Evolutionary conservation across 1,140 invertebrate genomes (phyloP), one percentile per base, ranked within the genome.

Genomic region (Pararge aegeria): DNA sequence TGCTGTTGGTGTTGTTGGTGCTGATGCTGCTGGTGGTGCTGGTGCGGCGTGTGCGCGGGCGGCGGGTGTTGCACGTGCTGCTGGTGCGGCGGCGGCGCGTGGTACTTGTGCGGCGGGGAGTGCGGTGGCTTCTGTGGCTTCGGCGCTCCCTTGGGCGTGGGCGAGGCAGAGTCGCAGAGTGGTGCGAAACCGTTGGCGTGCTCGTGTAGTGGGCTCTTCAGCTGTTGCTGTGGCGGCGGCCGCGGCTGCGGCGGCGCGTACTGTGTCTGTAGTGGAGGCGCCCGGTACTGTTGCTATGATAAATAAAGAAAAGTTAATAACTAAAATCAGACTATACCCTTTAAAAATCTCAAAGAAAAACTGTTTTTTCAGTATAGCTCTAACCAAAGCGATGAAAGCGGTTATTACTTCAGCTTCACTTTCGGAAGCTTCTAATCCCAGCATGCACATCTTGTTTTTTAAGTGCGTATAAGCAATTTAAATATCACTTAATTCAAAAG

Each of bases 71-170:
- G 73, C 49, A 66, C 74, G 30, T 81, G 75, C 60, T 74, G 77
- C 59, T 70, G 73, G 60, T 85, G 80, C 50, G 73, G 77, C 27
- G 72, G 80, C 57, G 78, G 78, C 61, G 80, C 71, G 70, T 89
- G 87, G 67, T 90, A 89, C 67, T 90, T 88, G 73, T 90, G 89
- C 55, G 87, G 89, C 61, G 89, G 87, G 54, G 84, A 87, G 65
- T 89, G 87, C 53, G 82, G 82, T 40, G 84, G 75, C 69, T 84
- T 83, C 60, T 80, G 78, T n/a, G 74, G 77, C 57, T 83, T 83
- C n/a, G 53, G 5, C 6, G 66, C 71, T 29, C 78, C 79, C 62
- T 85, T 85, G 34, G 85, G 85, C 16, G 82, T 85, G 24, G 85
- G 83, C 19, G 83, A 87, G n/a, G 80, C 77, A 0, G 79, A 62